Base-by-base conservation (phyloP, 64 coral and sea anemone species). In the Hydrozoanthus tunicans region DNA sequence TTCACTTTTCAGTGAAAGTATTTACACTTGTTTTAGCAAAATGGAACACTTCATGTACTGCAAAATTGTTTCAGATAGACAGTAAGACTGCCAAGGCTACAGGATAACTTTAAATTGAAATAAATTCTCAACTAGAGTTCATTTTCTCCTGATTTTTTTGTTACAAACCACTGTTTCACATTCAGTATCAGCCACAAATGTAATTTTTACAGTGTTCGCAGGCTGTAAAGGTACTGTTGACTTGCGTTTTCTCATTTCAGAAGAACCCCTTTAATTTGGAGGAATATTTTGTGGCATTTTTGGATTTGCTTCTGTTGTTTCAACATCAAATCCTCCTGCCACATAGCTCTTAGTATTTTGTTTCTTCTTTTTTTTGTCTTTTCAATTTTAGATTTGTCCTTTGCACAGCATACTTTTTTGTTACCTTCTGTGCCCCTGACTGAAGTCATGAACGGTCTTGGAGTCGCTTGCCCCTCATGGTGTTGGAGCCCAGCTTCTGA, bases 251-350 rank as follows among this genome's bases (percentile, higher is more conserved):
- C 11, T 12, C 74, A 77, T 77, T 77, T 77, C 9, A 52, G 43
- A 13, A 77, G 74, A 54, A 77, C 74, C 74, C 9, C 27, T 77
- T 52, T 54, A 13, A 13, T 77, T 77, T 55, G 1, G 10, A 77
- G 74, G 65, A 68, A 68, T 52, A 1, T 14, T 77, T 14, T 77
- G 7, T 77, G 51, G 25, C 12, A 6, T 77, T 77, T 54, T 52
- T 77, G 74, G 74, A 77, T 77, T 77, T 77, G 74, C 11, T 77
- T 53, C 74, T 77, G 74, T 54, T 54, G 51, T 56, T 52, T 56
- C 27, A 56, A 56, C 27, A 52, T 77, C 74, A 77, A 54, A 77
- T 77, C 74, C 74, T 10, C 74, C 52, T 56, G 74, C 27, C 11
- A 77, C 10, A 77, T 77, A 14, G 74, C 74, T 55, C 14, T 77